phyloP scores from a whole-genome alignment of 1,140 invertebrate genomes.

The Pseudomyrmex pallidus region DNA sequence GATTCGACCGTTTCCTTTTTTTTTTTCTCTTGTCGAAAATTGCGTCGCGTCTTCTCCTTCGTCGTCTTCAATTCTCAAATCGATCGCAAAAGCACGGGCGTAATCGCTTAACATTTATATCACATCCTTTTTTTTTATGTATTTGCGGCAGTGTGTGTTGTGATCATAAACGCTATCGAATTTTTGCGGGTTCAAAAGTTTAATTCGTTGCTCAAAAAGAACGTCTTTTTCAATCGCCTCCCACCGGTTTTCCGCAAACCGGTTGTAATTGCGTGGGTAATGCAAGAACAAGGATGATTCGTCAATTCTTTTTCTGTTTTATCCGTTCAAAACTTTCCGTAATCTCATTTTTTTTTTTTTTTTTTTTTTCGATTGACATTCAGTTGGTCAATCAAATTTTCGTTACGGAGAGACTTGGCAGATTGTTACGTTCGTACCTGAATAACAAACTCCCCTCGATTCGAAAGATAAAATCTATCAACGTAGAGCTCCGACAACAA shows the following conservation, averaged over 20 bases:
- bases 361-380: not conserved
- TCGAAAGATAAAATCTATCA: not conserved
- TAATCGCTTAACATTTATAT: slow-evolving; percentile 72
- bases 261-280: too few relatives aligned
- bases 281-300: slow-evolving; percentile 22
- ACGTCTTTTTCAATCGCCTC: not conserved
- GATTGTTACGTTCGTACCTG: not conserved
- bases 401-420: not conserved
- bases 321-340: not conserved
- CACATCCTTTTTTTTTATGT: slow-evolving; percentile 71
- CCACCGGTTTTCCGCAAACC: too few relatives aligned
- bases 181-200: slow-evolving; percentile 16
- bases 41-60: not conserved
- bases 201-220: slow-evolving; percentile 48
- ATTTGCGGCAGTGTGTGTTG: slow-evolving; percentile 74
- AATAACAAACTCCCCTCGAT: not conserved
- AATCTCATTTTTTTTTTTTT: not conserved
- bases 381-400: not conserved
- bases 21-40: not conserved
- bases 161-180: slow-evolving; percentile 33
- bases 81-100: not conserved
- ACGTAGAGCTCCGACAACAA: slow-evolving; percentile 5
- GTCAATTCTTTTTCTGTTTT: not conserved
- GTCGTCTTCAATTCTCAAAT: not conserved
- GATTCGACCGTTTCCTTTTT: too few relatives aligned